These are phyloP conservation scores for Asbolus verrucosus DNA, from an alignment of 1,140 invertebrate species.

Conservation along the genomic window DNA sequence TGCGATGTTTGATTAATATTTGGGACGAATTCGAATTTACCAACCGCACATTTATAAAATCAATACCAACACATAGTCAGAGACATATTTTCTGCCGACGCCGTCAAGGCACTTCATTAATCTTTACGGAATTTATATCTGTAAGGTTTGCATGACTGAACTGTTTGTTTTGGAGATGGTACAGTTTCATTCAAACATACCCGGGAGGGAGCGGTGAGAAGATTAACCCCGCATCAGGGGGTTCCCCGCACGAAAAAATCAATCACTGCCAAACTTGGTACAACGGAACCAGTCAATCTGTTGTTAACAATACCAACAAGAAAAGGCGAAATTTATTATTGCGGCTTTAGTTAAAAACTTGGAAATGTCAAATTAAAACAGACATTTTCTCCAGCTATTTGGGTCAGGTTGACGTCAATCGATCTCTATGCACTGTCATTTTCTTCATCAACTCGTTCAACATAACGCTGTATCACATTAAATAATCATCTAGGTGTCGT, in stretches of 20 bases:
- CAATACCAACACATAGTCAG: conserved; percentile 36
- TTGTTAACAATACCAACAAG: conserved; percentile 36
- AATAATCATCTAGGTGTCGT: conserved; percentile 6
- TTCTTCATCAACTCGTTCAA: conserved; percentile 3
- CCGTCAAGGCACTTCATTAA: conserved; percentile 35
- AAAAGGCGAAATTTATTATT: conserved; percentile 37
- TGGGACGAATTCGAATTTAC: conserved; percentile 35
- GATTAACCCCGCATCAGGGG: conserved; percentile 12
- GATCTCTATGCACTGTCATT: conserved; percentile 27
- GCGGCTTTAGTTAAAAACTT: conserved; percentile 24
- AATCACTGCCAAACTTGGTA: conserved; percentile 36
- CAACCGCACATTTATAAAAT: conserved; percentile 36
- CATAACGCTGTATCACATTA: conserved; percentile 7
- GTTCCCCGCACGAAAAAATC: conserved; percentile 20
- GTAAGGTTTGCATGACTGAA: conserved; percentile 37
- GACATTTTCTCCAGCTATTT: conserved; percentile 8
- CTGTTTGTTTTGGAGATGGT: conserved; percentile 35
- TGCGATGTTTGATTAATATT: conserved; percentile 38
- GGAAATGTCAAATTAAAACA: conserved; percentile 30
- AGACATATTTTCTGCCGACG: conserved; percentile 35
- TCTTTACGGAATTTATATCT: conserved; percentile 38
- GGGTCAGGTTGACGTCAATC: conserved; percentile 7
- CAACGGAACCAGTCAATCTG: conserved; percentile 32
- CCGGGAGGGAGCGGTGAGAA: conserved; percentile 7
- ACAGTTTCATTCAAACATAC: conserved; percentile 30